Evolutionary conservation across 2,797 vertebrate species (phyloP), one percentile per base, ranked within the genome.

Genomic region (Mycteria americana): DNA sequence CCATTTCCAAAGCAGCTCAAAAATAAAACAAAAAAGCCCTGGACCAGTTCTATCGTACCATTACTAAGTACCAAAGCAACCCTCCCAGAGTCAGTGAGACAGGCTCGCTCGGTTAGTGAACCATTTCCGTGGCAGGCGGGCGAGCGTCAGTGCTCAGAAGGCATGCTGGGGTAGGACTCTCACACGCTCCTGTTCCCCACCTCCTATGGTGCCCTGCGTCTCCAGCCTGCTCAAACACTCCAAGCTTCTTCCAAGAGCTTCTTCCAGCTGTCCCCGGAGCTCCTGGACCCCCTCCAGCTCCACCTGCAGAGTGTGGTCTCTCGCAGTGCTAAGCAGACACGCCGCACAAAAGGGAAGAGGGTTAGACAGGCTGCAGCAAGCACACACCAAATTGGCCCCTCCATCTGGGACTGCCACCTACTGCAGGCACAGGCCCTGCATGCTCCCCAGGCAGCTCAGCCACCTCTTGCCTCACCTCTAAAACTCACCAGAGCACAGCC

Each of bases 101-200:
- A 97, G 97, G 96, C 88, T 89, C n/a, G 81, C 91, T 85, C 48
- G 1, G 97, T 98, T 98, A 98, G 98, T 98, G 97, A 96, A 95
- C 95, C 93, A 50, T 97, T 97, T 97, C 98, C 85, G 45, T 98
- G 97, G 98, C 97, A 98, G 90, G 96, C 53, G 6, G 93, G 97
- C 96, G 98, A 98, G 97, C 96, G 77, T 97, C 97, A 98, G 97
- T 92, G 98, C 98, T 98, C 97, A 96, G 98, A 98, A 98, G 98
- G 98, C 98, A 98, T 98, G 98, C 98, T 98, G 98, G 97, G 98
- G 98, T 97, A 81, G 98, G 97, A 97, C 98, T 98, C 97, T 98
- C 98, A 98, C 98, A 98, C 98, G 98, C 95, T 98, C 98, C 98
- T 98, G 98, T 98, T 99, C 98, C 99, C 99, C 99, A 99, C 99